A percentile compares a stretch with the other conserved stretches of the same genome.
phyloP scores from a whole-genome alignment of 2,888 invertebrate species.

The Heliconius ethilla region DNA sequence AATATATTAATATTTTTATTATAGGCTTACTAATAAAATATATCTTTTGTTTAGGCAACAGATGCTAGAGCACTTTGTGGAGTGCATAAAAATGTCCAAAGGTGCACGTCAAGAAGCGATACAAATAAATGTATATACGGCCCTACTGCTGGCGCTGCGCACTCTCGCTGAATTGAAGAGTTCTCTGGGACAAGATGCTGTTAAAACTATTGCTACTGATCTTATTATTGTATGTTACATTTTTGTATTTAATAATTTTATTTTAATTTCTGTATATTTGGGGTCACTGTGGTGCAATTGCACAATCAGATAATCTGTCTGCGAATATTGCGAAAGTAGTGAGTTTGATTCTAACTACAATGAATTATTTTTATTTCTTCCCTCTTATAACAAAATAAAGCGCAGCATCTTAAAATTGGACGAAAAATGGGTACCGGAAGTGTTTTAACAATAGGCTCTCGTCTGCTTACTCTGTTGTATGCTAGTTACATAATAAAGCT shows the following conservation, averaged over 20 bases:
- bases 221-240: constrained; percentile 85
- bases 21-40: neutral
- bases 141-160: constrained; percentile 93
- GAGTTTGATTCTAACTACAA: too few species aligned
- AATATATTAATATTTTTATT: neutral
- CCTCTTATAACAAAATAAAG: too few species aligned
- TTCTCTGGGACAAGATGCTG: constrained; percentile 92
- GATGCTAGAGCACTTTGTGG: constrained; percentile 98
- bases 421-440: too few species aligned
- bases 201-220: constrained; percentile 90
- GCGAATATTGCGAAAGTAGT: too few species aligned
- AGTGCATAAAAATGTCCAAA: constrained; percentile 96
- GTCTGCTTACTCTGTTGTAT: too few species aligned
- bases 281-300: too few species aligned
- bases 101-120: constrained; percentile 96
- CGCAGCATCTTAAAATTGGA: too few species aligned
- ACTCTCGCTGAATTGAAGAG: constrained; percentile 93
- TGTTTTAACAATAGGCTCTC: too few species aligned
- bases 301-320: too few species aligned
- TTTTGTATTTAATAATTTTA: neutral
- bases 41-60: constrained; percentile 83
- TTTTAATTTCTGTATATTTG: neutral
- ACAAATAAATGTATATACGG: constrained; percentile 98
- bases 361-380: too few species aligned
- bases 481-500: too few species aligned